Evolutionary conservation across 1,140 invertebrate species (phyloP).

Genomic region (Holcopasites calliopsidis): DNA sequence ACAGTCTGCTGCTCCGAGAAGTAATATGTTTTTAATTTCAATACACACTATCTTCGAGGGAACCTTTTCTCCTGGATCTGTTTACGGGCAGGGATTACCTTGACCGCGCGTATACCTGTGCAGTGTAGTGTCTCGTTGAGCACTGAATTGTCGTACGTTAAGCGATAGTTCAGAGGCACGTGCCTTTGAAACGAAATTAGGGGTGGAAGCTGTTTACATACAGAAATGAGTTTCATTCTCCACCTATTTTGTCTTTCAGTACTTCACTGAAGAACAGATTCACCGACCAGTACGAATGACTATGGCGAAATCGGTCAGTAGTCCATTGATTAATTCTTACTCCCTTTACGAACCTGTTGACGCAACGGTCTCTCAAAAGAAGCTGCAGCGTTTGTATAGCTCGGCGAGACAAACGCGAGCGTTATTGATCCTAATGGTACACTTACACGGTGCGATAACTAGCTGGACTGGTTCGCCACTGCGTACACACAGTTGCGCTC

Average conservation of each 20-base stretch:
- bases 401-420: background rate
- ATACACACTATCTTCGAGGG: background rate
- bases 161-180: background rate
- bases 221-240: background rate
- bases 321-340: background rate
- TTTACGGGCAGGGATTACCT: background rate
- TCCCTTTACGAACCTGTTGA: background rate
- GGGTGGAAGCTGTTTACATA: too few species aligned
- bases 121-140: background rate
- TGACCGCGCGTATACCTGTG: background rate
- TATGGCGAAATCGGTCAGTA: too few species aligned
- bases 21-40: slow-evolving; percentile 1
- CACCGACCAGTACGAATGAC: background rate
- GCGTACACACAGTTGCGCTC: background rate
- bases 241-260: too few species aligned
- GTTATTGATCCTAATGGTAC: background rate
- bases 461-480: slow-evolving; percentile 1
- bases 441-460: slow-evolving; percentile 9
- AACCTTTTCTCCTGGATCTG: background rate
- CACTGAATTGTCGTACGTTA: background rate
- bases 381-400: background rate
- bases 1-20: background rate
- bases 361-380: background rate
- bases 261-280: too few species aligned
- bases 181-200: background rate